A percentile compares a stretch with the other conserved stretches of the same genome.
Conservation (phyloP, 92 coral and sea anemone genomes). For the Palythoa grandiflora region DNA sequence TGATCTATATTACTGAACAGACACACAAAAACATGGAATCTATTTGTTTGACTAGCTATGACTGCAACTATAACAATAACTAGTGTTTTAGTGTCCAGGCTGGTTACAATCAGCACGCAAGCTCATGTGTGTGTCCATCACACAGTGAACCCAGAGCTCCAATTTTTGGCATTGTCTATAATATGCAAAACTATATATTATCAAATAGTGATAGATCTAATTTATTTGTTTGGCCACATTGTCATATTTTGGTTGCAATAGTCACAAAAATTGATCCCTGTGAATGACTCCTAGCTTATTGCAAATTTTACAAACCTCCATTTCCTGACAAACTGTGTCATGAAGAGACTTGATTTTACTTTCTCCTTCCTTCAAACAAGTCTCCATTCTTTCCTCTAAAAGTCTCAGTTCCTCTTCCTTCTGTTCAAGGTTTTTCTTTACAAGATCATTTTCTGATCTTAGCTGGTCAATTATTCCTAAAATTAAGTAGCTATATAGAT, state of each 20-base stretch:
- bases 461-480: constrained; percentile 75
- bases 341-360: constrained; percentile 55
- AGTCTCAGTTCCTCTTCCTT: constrained; percentile 63
- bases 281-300: not conserved
- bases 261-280: not conserved
- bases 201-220: too few relatives aligned
- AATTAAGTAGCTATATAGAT: not conserved
- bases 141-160: too few relatives aligned
- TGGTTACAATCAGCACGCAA: too few relatives aligned
- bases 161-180: too few relatives aligned
- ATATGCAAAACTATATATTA: too few relatives aligned
- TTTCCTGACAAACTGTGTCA: constrained; percentile 58
- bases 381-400: constrained; percentile 35
- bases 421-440: constrained; percentile 57
- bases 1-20: too few relatives aligned
- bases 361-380: constrained; percentile 46
- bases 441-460: constrained; percentile 61
- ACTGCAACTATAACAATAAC: too few relatives aligned
- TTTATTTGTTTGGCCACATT: not conserved
- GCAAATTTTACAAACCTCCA: constrained; percentile 54
- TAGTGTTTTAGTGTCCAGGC: too few relatives aligned
- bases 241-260: not conserved
- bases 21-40: too few relatives aligned
- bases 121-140: too few relatives aligned
- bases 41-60: too few relatives aligned